phyloP scores from a whole-genome alignment of 2,888 invertebrate species.

The Tholera decimalis region DNA sequence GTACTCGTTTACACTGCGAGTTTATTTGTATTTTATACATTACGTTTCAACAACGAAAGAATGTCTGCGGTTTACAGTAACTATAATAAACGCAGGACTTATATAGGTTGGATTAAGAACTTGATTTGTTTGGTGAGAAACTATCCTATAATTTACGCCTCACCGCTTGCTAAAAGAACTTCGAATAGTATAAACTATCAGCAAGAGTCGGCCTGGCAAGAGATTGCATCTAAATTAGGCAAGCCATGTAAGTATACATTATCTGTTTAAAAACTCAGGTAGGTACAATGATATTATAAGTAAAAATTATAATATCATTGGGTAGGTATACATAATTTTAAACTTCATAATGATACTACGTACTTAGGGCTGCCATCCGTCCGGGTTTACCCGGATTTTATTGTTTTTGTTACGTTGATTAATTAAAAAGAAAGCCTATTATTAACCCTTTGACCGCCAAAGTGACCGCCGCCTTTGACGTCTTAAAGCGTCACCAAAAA shows the following conservation, averaged over 20 bases:
- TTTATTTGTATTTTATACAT: too few species aligned
- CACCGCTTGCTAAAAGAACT: background rate
- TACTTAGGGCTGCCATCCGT: too few species aligned
- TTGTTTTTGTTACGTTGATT: too few species aligned
- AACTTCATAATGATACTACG: too few species aligned
- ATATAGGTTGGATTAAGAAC: background rate
- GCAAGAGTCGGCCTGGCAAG: background rate
- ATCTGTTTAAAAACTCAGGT: background rate
- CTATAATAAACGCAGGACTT: background rate
- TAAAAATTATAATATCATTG: too few species aligned
- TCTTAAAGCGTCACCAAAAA: too few species aligned
- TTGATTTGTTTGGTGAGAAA: constrained; percentile 21
- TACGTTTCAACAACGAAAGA: background rate
- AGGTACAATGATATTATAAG: too few species aligned
- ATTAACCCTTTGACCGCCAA: too few species aligned
- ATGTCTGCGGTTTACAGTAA: background rate
- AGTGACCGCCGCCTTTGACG: too few species aligned
- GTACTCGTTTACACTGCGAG: background rate
- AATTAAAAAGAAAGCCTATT: too few species aligned
- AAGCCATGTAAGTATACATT: constrained; percentile 12
- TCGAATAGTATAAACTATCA: background rate
- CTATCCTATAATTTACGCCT: constrained; percentile 1
- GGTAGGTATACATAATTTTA: too few species aligned
- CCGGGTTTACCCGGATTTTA: too few species aligned
- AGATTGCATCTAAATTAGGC: constrained; percentile 6